A percentile compares a stretch with the other conserved stretches of the same genome.
Conservation (phyloP, 2,888 invertebrate genomes). For the Drosophila demipolita region DNA sequence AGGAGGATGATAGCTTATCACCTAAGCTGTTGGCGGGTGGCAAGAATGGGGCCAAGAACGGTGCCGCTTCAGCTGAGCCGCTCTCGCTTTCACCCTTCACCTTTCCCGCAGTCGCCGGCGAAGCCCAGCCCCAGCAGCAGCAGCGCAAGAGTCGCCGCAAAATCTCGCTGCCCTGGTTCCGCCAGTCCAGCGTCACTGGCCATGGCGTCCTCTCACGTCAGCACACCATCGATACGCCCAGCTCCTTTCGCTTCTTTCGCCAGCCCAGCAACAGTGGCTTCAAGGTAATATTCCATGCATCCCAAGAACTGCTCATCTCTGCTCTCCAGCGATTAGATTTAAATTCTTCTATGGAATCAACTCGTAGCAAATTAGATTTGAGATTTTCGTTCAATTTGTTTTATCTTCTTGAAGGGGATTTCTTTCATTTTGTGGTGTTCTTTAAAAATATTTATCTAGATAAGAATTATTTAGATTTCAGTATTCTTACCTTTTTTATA, state of each 20-base stretch:
- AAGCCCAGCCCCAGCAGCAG: slow-evolving; percentile 83
- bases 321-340: background rate
- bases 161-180: slow-evolving; percentile 95
- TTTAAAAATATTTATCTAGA: background rate
- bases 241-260: slow-evolving; percentile 92
- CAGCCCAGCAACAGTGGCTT: slow-evolving; percentile 85
- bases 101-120: slow-evolving; percentile 58
- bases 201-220: slow-evolving; percentile 92
- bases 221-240: slow-evolving; percentile 95
- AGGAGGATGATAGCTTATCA: slow-evolving; percentile 66
- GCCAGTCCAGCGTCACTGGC: slow-evolving; percentile 89
- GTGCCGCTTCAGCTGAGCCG: slow-evolving; percentile 34
- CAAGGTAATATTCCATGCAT: slow-evolving; percentile 80
- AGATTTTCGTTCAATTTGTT: background rate
- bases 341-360: background rate
- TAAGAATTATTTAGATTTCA: background rate
- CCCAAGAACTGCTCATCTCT: background rate
- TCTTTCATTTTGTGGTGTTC: background rate
- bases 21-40: slow-evolving; percentile 45
- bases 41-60: slow-evolving; percentile 36
- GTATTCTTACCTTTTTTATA: background rate
- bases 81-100: slow-evolving; percentile 68
- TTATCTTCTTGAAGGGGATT: background rate
- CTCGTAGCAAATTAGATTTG: background rate
- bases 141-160: slow-evolving; percentile 91